Evolutionary conservation across 2,113 vertebrate species (phyloP), one percentile per base, ranked within the genome.

Genomic region (Micronisus gabar): DNA sequence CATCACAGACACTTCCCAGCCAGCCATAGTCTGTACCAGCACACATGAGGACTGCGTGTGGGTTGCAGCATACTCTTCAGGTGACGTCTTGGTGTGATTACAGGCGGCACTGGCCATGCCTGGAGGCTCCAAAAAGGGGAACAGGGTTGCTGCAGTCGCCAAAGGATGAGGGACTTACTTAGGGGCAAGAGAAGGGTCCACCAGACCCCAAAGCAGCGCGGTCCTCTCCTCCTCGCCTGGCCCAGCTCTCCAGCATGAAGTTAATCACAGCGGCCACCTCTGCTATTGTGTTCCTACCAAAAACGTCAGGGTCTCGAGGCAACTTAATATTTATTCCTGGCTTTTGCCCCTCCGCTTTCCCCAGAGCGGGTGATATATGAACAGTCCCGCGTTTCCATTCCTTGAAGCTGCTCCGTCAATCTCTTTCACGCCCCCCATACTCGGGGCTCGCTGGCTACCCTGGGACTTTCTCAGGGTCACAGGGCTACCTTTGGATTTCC

Each of bases 401-500:
- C 89, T 67, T 52, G 66, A 22, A 92, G 88, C 58, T 58, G 43
- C 86, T 79, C 68, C 2, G 0, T 36, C 68, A 15, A 70, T 10
- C 52, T 55, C 38, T 91, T 73, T 43, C 90, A 38, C 3, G 6
- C 7, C 47, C 53, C 48, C 47, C 0, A 2, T 27, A 23, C 74
- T 38, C 4, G 4, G 58, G 47, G 61, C 45, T 88, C 19, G 0
- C 0, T 21, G 90, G 48, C 59, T 83, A 67, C 81, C 94, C 88
- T 30, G 76, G 74, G 93, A 88, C 90, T 87, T 96, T 88, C 93
- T 43, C 25, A 1, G 22, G 91, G 85, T 95, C 96, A 67, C 20
- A 34, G 97, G 81, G 92, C 90, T 93, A 72, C 91, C 95, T 86
- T 45, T 50, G 88, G 92, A 52, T 97, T 97, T 97, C 93, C 48